Conservation (phyloP, 2,888 invertebrate species). For the Petrophora chlorosata region DNA sequence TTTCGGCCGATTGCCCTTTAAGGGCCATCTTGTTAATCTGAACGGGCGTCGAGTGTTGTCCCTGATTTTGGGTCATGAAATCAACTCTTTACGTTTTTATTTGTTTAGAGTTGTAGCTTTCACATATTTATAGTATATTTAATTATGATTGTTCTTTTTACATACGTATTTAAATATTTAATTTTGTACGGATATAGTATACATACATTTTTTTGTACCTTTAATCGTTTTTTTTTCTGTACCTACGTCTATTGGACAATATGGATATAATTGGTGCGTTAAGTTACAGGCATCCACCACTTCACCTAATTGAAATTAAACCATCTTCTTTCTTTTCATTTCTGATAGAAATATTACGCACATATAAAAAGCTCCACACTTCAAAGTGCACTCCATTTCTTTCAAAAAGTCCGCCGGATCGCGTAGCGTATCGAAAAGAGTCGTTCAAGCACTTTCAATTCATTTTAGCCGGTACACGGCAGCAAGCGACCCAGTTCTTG, state of each 20-base stretch:
- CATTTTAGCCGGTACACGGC: slow-evolving; percentile 13
- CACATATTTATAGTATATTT: not conserved
- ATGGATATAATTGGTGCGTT: no score
- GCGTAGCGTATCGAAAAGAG: slow-evolving; percentile 9
- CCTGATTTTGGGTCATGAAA: slow-evolving; percentile 42
- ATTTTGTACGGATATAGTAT: no score
- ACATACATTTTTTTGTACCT: no score
- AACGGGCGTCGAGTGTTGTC: slow-evolving; percentile 34
- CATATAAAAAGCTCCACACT: no score
- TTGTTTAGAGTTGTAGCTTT: slow-evolving; percentile 14
- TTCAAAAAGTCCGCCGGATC: slow-evolving; percentile 8
- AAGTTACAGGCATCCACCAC: no score
- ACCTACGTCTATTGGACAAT: no score
- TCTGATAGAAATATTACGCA: no score
- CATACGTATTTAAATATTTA: no score
- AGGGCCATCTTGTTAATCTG: slow-evolving; percentile 48
- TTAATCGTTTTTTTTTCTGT: no score
- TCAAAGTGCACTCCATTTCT: slow-evolving; percentile 4
- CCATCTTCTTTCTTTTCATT: no score
- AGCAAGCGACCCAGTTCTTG: slow-evolving; percentile 18
- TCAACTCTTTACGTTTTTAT: slow-evolving; percentile 37
- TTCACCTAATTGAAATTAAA: no score
- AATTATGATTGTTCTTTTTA: no score
- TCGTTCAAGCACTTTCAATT: slow-evolving; percentile 26
- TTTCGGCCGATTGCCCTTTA: slow-evolving; percentile 52